These are phyloP conservation scores for Lordiphosa mommai DNA, from an alignment of 1,140 invertebrate species.

Conservation along the genomic window DNA sequence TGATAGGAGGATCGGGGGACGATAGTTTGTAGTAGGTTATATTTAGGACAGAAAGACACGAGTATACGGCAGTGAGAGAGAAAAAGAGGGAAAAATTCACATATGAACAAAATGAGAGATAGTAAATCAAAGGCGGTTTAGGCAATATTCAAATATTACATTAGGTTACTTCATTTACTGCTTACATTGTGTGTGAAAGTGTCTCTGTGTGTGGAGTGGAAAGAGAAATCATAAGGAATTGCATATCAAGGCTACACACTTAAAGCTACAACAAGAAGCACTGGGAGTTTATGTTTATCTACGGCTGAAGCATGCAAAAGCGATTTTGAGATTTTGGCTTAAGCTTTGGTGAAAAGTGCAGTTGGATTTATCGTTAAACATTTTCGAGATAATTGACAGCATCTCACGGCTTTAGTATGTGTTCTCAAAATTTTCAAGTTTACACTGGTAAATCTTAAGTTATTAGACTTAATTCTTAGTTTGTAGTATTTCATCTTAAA, in stretches of 20 bases:
- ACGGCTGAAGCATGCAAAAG: conserved; percentile 7
- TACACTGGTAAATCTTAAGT: conserved; percentile 59
- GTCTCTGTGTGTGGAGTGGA: conserved; percentile 13
- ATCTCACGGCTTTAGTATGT: conserved; percentile 38
- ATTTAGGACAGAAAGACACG: background rate
- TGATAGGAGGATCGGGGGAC: conserved; percentile 1
- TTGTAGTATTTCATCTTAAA: conserved; percentile 46
- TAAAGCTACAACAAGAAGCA: conserved; percentile 47
- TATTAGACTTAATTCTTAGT: conserved; percentile 42
- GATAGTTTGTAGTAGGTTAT: conserved; percentile 14
- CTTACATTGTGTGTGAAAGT: conserved; percentile 36
- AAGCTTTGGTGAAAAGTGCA: background rate
- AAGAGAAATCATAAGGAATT: conserved; percentile 38
- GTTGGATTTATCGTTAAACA: background rate
- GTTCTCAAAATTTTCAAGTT: conserved; percentile 57
- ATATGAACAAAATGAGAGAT: conserved; percentile 52
- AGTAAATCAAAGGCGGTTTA: conserved; percentile 4
- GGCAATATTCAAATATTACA: conserved; percentile 4
- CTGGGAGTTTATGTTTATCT: conserved; percentile 5
- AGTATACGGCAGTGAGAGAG: conserved; percentile 36
- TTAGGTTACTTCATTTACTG: background rate
- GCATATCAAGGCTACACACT: conserved; percentile 42
- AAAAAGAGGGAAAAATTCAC: conserved; percentile 54
- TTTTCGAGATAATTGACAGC: background rate
- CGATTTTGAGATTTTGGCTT: conserved; percentile 7